A percentile compares a stretch with the other conserved stretches of the same genome.
These are phyloP conservation scores for Hydropsyche betteni DNA, from an alignment of 2,888 invertebrate species.

Conservation along the genomic window DNA sequence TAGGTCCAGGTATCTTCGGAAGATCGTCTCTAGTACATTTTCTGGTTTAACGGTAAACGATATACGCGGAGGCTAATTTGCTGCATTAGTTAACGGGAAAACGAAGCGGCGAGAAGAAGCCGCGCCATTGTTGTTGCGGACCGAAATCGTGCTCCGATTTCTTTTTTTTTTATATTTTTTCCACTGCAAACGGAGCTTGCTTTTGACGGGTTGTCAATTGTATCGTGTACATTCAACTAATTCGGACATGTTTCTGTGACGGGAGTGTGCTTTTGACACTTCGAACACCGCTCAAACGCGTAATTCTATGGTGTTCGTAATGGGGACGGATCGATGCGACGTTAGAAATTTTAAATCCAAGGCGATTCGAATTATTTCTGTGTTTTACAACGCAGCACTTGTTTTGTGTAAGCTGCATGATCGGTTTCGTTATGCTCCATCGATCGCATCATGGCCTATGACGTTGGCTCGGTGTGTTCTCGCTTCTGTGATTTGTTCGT, in stretches of 20 bases:
- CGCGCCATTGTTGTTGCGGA: conserved; percentile 35
- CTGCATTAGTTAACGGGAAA: conserved; percentile 45
- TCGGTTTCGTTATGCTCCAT: not conserved
- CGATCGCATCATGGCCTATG: not conserved
- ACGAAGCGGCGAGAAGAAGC: conserved; percentile 34
- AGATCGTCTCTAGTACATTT: conserved; percentile 29
- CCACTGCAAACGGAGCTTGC: no score
- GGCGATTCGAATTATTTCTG: not conserved
- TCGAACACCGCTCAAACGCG: not conserved
- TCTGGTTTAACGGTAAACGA: conserved; percentile 39
- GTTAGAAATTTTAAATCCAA: no score
- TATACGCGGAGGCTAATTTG: conserved; percentile 41
- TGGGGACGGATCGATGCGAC: no score
- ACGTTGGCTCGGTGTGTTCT: not conserved
- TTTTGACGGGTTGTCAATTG: no score
- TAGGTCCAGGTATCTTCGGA: not conserved
- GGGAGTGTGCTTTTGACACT: not conserved
- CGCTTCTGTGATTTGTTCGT: not conserved
- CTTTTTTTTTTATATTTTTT: no score
- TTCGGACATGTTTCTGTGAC: no score
- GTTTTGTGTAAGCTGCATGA: not conserved
- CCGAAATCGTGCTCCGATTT: conserved; percentile 29
- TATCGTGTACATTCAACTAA: no score
- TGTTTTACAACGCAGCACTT: not conserved
- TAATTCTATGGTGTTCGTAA: no score